phyloP scores from a whole-genome alignment of 2,113 vertebrate genomes.

The Ciconia boyciana region DNA sequence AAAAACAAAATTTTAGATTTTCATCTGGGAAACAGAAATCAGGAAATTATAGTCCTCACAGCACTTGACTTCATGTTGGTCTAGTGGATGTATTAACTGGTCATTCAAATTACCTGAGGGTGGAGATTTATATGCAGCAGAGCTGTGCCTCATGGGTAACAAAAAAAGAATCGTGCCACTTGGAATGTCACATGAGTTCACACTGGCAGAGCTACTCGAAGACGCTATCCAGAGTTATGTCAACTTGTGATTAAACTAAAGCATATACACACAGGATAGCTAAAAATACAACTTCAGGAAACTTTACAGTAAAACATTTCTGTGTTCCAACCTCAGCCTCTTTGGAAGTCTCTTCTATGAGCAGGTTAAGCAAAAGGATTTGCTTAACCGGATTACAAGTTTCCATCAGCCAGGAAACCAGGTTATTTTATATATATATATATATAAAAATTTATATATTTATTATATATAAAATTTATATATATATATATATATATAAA shows the following conservation, averaged over 20 bases:
- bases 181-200: background rate
- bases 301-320: background rate
- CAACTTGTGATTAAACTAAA: background rate
- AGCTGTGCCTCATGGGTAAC: background rate
- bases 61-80: background rate
- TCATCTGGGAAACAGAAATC: background rate
- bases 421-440: no score
- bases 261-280: background rate
- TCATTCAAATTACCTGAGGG: background rate
- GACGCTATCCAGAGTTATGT: accelerated
- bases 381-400: background rate
- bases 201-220: background rate
- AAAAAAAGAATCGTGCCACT: background rate
- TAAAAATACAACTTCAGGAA: background rate
- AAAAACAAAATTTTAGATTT: background rate
- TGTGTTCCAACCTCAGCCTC: background rate
- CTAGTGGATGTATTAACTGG: background rate
- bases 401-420: background rate
- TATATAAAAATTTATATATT: no score
- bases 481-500: no score
- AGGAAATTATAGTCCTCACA: background rate
- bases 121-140: background rate
- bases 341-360: background rate
- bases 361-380: background rate
- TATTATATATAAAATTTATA: no score